Conservation (phyloP, 64 coral and sea anemone genomes). For the Cladopsammia gracilis region DNA sequence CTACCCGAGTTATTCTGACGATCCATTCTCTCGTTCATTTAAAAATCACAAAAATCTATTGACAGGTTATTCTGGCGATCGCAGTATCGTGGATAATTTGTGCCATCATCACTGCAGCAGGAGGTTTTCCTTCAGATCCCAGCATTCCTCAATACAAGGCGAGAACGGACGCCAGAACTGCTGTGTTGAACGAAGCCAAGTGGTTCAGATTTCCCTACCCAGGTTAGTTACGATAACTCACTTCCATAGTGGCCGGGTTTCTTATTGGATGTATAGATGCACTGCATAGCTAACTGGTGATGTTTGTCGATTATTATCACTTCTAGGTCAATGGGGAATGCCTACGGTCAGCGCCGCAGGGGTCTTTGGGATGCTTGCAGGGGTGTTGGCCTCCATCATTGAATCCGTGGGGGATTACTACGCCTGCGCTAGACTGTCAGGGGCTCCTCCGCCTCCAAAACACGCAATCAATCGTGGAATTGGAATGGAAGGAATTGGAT, state of each 20-base stretch:
- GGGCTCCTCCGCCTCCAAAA: constrained; percentile 54
- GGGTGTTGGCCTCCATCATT: constrained; percentile 59
- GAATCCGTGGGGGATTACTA: constrained; percentile 76
- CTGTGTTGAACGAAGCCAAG: constrained; percentile 51
- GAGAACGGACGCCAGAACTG: constrained; percentile 56
- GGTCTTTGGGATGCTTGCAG: constrained; percentile 72
- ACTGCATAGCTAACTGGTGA: no score
- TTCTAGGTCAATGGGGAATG: constrained; percentile 61
- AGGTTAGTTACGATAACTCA: constrained; percentile 13
- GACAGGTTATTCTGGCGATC: constrained; percentile 71
- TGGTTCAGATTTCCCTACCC: constrained; percentile 87
- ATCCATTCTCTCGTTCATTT: no score
- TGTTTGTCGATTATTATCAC: not conserved
- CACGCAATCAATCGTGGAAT: constrained; percentile 70
- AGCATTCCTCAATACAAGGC: constrained; percentile 49
- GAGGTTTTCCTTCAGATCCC: constrained; percentile 54
- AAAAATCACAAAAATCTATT: not conserved
- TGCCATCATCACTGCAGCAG: constrained; percentile 57
- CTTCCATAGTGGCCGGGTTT: no score
- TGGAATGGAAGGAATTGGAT: constrained; percentile 64
- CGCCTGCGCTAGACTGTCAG: constrained; percentile 55
- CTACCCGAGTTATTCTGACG: no score
- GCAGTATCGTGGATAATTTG: constrained; percentile 69
- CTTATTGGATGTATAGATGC: no score
- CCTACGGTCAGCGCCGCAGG: constrained; percentile 72